Base-by-base conservation (phyloP, 2,797 vertebrate genomes). In the Pagetopsis macropterus region DNA sequence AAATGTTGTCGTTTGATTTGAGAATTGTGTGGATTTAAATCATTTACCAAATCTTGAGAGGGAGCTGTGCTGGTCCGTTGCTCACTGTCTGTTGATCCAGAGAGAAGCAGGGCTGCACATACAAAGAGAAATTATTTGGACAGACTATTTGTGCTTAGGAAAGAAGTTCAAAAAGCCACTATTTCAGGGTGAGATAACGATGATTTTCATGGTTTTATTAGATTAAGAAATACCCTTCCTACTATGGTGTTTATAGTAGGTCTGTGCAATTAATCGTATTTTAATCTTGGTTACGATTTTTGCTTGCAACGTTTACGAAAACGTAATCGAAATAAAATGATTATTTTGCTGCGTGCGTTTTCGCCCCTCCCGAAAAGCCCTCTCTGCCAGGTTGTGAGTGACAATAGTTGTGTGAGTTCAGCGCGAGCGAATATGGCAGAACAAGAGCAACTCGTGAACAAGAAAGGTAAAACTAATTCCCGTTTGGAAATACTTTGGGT, bases 1-100 rank as follows among this genome's bases (percentile, higher is more conserved):
- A 31, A 3, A n/a, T 27, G 54, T 31, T 16, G 19, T 13, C 6
- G 3, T 31, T 54, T 52, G 14, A 64, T 11, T 51, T 46, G 4
- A 48, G 9, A 49, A 49, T 69, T 59, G 4, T 43, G 11, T 41
- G 10, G 11, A 17, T 51, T 65, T 2, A 46, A 63, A 64, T 33
- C 9, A 9, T 31, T 68, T 86, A 90, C 90, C 80, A 2, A 48
- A 31, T 84, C 48, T 59, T 67, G 46, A 55, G n/a, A 21, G 15
- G 54, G 2, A 51, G 52, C 60, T 1, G 40, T 44, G 58, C 0
- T 15, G 17, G 1, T 27, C 1, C 48, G 21, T 3, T 12, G 14
- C 61, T 75, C 49, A 8, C 11, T 45, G 16, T 50, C 44, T 62
- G 50, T 41, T 40, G 44, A 5, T 0, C 46, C 72, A 16, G 16